These are phyloP conservation scores for Meta bourneti DNA, from an alignment of 2,888 invertebrate genomes.

Conservation along the genomic window DNA sequence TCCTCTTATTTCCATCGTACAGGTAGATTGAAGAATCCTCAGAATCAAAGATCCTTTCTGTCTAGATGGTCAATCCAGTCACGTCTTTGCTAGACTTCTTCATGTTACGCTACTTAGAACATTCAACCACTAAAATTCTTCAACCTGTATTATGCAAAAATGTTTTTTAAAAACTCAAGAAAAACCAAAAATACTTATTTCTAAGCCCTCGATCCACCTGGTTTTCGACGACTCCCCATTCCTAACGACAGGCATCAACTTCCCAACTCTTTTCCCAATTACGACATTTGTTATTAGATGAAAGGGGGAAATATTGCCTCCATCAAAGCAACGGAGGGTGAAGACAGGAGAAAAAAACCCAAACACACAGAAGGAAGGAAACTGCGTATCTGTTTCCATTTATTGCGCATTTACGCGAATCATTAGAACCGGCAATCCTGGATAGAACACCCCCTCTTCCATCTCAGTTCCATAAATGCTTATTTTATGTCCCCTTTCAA, in stretches of 20 bases:
- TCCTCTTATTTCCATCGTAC: too few species aligned
- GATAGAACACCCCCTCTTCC: not conserved
- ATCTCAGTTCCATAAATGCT: not conserved
- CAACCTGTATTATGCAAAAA: too few species aligned
- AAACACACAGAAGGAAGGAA: too few species aligned
- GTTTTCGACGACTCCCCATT: not conserved
- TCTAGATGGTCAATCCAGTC: too few species aligned
- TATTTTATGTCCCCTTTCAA: not conserved
- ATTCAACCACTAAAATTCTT: too few species aligned
- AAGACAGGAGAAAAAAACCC: not conserved
- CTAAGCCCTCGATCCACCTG: not conserved
- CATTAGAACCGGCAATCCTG: slow-evolving; percentile 53
- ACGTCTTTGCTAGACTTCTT: too few species aligned
- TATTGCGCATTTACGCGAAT: slow-evolving; percentile 57
- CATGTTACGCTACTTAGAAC: too few species aligned
- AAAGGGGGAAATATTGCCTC: not conserved
- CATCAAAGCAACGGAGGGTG: not conserved
- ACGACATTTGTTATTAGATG: not conserved
- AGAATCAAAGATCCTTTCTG: too few species aligned
- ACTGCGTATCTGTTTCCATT: not conserved
- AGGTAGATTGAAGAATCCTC: too few species aligned
- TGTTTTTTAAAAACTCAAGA: not conserved
- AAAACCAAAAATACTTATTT: not conserved
- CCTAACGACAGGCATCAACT: not conserved
- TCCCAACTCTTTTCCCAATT: not conserved